Conservation (phyloP, 2,113 vertebrate species). For the Daphoenositta chrysoptera region DNA sequence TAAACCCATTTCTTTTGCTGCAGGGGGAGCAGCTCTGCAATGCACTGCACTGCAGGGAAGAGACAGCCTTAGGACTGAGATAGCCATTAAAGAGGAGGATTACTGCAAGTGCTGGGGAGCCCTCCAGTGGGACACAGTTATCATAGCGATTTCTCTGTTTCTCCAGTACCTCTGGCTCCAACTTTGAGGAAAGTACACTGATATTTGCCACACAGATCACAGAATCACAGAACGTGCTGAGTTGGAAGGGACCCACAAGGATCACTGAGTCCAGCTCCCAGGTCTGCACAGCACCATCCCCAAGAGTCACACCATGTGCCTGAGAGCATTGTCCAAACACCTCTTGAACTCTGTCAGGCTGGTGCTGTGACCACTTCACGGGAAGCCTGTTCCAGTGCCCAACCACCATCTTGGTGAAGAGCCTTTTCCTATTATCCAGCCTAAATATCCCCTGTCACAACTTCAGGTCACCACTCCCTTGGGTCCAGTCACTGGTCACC, state of each 20-base stretch:
- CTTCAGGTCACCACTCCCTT: too few species aligned
- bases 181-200: rapidly evolving
- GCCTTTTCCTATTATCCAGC: not conserved
- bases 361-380: not conserved
- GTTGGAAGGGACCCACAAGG: not conserved
- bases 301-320: not conserved
- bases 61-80: not conserved
- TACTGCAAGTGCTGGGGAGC: slow-evolving; percentile 28
- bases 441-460: not conserved
- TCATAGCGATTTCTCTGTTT: not conserved
- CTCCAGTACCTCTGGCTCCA: not conserved
- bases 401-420: rapidly evolving
- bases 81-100: not conserved
- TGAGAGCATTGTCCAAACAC: not conserved
- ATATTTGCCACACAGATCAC: not conserved
- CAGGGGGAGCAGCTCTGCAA: not conserved
- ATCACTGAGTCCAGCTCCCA: rapidly evolving
- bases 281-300: too few species aligned
- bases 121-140: slow-evolving; percentile 37
- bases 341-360: not conserved
- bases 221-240: not conserved
- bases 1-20: not conserved
- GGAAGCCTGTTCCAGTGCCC: not conserved
- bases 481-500: not conserved
- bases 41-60: not conserved